Evolutionary conservation across 2,888 invertebrate species (phyloP).

Genomic region (Stenolophus ochropezus): DNA sequence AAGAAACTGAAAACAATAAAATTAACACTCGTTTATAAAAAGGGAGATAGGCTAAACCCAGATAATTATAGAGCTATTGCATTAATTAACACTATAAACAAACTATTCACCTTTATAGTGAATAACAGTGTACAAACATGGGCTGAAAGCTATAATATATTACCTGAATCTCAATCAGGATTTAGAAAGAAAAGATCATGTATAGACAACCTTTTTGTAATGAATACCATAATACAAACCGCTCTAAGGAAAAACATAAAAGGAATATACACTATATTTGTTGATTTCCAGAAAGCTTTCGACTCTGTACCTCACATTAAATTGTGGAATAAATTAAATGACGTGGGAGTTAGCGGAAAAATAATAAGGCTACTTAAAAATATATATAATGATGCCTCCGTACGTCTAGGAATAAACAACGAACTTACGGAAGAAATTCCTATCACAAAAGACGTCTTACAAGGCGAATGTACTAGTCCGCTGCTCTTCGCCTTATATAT

Average conservation of each 20-base stretch:
- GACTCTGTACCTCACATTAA: constrained; percentile 2
- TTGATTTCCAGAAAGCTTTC: constrained; percentile 22
- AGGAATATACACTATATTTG: constrained; percentile 30
- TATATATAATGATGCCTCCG: constrained; percentile 16
- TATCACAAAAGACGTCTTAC: constrained; percentile 34
- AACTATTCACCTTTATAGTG: constrained; percentile 20
- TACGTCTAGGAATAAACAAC: background rate
- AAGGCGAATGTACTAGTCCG: constrained; percentile 35
- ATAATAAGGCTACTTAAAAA: constrained; percentile 8
- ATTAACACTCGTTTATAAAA: constrained; percentile 8
- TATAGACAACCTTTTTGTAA: constrained; percentile 6
- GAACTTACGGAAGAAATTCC: background rate
- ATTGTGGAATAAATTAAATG: constrained; percentile 22
- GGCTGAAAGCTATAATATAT: constrained; percentile 5
- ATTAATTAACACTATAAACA: background rate
- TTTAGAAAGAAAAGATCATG: constrained; percentile 25
- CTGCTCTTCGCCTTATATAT: constrained; percentile 43
- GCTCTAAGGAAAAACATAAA: constrained; percentile 1
- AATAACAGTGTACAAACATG: background rate
- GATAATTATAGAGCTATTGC: constrained; percentile 5
- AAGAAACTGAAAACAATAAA: background rate
- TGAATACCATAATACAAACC: constrained; percentile 16
- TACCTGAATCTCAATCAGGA: constrained; percentile 14
- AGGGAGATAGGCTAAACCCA: background rate
- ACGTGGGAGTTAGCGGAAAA: constrained; percentile 28